These are phyloP conservation scores for Trididemnum clinides DNA, from an alignment of 23 tunicate species.

Conservation along the genomic window DNA sequence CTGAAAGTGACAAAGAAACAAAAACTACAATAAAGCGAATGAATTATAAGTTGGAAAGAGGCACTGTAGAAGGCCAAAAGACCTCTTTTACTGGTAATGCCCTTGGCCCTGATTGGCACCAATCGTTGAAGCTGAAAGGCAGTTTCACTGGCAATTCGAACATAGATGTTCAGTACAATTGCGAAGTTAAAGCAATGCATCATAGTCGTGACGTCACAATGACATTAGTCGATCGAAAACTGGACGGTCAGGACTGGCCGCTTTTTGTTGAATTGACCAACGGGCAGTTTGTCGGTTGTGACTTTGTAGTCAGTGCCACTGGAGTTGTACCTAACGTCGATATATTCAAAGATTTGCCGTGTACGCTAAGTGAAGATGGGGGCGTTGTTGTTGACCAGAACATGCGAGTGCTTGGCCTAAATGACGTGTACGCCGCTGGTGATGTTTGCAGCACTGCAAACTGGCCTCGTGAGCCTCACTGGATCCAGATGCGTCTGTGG, in stretches of 20 bases:
- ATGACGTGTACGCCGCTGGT: conserved; percentile 82
- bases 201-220: background rate
- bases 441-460: conserved; percentile 72
- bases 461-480: conserved; percentile 67
- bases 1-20: background rate
- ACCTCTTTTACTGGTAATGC: conserved; percentile 58
- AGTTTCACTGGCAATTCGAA: background rate
- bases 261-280: conserved; percentile 56
- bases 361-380: conserved; percentile 37
- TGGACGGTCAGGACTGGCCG: conserved; percentile 52
- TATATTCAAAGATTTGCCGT: conserved; percentile 35
- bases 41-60: conserved; percentile 31
- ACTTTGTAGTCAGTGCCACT: conserved; percentile 87
- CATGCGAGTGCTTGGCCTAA: conserved; percentile 65
- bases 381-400: conserved; percentile 75
- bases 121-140: conserved; percentile 38
- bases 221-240: background rate
- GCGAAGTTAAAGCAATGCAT: conserved; percentile 46
- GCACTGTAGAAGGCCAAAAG: background rate
- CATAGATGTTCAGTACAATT: conserved; percentile 51
- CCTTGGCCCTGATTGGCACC: conserved; percentile 93
- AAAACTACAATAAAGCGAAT: conserved; percentile 38
- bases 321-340: conserved; percentile 72
- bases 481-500: conserved; percentile 93
- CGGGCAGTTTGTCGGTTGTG: conserved; percentile 54